Percentiles rank a stretch among this genome's conserved stretches.
phyloP scores from a whole-genome alignment of 2,113 vertebrate species.

The Carettochelys insculpta region DNA sequence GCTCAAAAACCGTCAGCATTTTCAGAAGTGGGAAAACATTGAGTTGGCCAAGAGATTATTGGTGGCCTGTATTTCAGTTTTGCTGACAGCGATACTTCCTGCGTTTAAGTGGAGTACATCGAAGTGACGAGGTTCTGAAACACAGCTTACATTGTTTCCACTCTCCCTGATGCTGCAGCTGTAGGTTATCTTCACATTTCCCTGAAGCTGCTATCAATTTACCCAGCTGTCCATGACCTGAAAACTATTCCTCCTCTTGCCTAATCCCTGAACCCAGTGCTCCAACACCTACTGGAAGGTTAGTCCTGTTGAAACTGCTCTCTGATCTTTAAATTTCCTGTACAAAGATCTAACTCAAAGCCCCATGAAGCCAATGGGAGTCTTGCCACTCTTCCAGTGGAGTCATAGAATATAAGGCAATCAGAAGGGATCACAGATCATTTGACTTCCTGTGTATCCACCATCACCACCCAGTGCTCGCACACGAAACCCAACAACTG shows the following conservation, averaged over 20 bases:
- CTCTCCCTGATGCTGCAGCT: too few species aligned
- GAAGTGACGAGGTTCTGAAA: not conserved
- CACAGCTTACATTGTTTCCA: not conserved
- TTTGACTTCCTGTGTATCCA: not conserved
- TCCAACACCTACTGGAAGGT: not conserved
- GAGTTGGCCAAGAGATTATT: not conserved
- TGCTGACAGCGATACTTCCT: not conserved
- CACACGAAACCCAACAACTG: not conserved
- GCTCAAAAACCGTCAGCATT: conserved; percentile 13
- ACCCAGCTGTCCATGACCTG: not conserved
- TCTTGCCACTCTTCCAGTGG: not conserved
- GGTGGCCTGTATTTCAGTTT: not conserved
- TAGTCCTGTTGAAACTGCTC: not conserved
- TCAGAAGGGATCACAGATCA: not conserved
- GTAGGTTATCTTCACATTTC: too few species aligned
- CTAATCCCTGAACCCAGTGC: too few species aligned
- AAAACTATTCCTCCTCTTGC: not conserved
- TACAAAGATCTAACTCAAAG: not conserved
- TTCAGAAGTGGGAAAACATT: not conserved
- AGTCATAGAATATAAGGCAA: not conserved
- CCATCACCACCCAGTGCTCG: not conserved
- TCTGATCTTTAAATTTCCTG: not conserved
- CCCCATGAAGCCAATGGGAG: not conserved
- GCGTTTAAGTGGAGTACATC: not conserved
- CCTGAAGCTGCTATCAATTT: not conserved